Evolutionary conservation across 35 echinoderm and acorn worm species (phyloP).

Genomic region (Diadema setosum): DNA sequence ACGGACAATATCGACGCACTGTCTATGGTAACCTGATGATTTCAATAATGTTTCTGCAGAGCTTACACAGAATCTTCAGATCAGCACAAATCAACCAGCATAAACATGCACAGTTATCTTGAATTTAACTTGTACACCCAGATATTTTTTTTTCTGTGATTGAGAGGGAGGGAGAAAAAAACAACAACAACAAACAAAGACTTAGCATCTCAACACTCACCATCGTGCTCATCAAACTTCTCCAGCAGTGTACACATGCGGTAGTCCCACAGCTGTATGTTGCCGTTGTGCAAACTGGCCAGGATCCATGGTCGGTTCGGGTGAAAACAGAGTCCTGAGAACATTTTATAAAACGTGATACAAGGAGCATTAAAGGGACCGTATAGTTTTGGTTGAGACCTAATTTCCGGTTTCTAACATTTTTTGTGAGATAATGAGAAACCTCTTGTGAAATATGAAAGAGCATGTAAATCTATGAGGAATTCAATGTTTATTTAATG

Average conservation of each 20-base stretch:
- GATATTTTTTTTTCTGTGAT: too few species aligned
- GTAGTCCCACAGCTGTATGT: conserved; percentile 97
- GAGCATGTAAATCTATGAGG: neutral
- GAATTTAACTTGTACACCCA: too few species aligned
- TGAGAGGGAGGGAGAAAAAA: too few species aligned
- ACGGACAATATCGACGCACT: too few species aligned
- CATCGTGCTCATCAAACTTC: conserved; percentile 99
- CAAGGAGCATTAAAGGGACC: neutral
- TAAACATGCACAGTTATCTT: too few species aligned
- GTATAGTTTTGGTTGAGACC: neutral
- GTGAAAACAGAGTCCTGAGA: conserved; percentile 92
- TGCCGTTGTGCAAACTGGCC: conserved; percentile 90
- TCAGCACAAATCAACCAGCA: too few species aligned
- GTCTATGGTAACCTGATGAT: too few species aligned
- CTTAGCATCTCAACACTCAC: too few species aligned
- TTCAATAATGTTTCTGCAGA: too few species aligned
- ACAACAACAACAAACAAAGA: too few species aligned
- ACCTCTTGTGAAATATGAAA: neutral
- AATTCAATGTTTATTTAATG: neutral
- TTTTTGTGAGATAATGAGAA: neutral
- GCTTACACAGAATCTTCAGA: too few species aligned
- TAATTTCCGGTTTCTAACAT: neutral
- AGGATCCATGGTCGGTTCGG: conserved; percentile 97
- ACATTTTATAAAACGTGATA: neutral
- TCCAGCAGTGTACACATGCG: conserved; percentile 98